Evolutionary conservation across 2,888 invertebrate species (phyloP).

Genomic region (Elmis aenea): DNA sequence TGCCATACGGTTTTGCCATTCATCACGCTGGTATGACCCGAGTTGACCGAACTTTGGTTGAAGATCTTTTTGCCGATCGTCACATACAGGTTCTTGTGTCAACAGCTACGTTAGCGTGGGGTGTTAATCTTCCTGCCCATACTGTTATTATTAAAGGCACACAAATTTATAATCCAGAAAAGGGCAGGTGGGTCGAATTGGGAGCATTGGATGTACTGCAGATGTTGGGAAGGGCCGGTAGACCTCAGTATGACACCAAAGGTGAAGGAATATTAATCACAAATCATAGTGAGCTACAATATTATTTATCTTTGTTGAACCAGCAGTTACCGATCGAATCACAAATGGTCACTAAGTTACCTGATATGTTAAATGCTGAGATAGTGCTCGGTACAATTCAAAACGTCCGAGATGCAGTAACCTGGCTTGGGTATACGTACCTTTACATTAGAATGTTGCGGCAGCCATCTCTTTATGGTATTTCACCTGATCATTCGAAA

Average conservation of each 20-base stretch:
- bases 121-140: constrained; percentile 98
- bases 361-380: constrained; percentile 98
- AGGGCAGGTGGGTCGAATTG: constrained; percentile 96
- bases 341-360: constrained; percentile 85
- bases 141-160: constrained; percentile 98
- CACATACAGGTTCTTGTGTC: constrained; percentile 98
- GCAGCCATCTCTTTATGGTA: constrained; percentile 84
- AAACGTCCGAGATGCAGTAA: constrained; percentile 83
- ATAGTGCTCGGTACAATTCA: constrained; percentile 90
- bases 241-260: constrained; percentile 97
- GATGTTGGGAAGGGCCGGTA: constrained; percentile 97
- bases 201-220: constrained; percentile 96
- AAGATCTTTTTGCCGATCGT: constrained; percentile 96
- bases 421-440: constrained; percentile 95
- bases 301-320: constrained; percentile 94
- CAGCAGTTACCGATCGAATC: constrained; percentile 98
- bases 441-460: constrained; percentile 93
- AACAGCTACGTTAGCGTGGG: constrained; percentile 98
- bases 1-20: constrained; percentile 98
- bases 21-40: constrained; percentile 99
- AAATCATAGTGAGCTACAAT: constrained; percentile 97
- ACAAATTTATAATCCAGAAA: constrained; percentile 97
- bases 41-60: constrained; percentile 95
- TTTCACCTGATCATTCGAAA: constrained; percentile 71
- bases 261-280: constrained; percentile 96